phyloP scores from a whole-genome alignment of 2,888 invertebrate genomes.

The Salticus scenicus region DNA sequence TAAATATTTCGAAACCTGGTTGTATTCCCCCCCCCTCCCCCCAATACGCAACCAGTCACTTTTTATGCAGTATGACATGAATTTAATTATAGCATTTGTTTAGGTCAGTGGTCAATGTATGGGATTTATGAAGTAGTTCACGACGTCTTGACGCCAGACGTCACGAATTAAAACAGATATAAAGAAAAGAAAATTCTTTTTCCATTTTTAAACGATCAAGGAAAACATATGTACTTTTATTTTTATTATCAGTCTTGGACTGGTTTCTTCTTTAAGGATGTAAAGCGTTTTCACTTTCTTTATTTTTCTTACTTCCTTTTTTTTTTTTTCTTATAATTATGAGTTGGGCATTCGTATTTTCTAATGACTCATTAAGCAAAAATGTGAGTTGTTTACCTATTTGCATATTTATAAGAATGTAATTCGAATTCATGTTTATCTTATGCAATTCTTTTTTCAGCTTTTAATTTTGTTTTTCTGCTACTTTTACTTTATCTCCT shows the following conservation, averaged over 20 bases:
- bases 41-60: neutral
- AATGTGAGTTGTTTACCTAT: too few relatives aligned
- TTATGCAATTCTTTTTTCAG: too few relatives aligned
- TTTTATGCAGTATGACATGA: too few relatives aligned
- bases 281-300: neutral
- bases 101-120: constrained; percentile 61
- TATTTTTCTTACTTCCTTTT: constrained; percentile 23
- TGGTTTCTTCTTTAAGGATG: constrained; percentile 52
- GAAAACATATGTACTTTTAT: constrained; percentile 24
- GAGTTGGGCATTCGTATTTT: neutral
- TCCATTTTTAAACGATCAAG: constrained; percentile 13
- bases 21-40: neutral
- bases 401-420: too few relatives aligned
- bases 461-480: too few relatives aligned
- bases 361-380: neutral
- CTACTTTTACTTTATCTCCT: too few relatives aligned
- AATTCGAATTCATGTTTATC: too few relatives aligned
- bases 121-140: constrained; percentile 55
- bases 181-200: constrained; percentile 2
- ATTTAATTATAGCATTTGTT: too few relatives aligned
- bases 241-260: constrained; percentile 49
- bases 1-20: too few relatives aligned
- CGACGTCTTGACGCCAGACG: constrained; percentile 49
- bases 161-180: too few relatives aligned
- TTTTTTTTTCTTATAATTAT: neutral